Percentiles rank a stretch among this genome's conserved stretches.
phyloP scores from a whole-genome alignment of 2,888 invertebrate genomes.

The Ophion ellenae region DNA sequence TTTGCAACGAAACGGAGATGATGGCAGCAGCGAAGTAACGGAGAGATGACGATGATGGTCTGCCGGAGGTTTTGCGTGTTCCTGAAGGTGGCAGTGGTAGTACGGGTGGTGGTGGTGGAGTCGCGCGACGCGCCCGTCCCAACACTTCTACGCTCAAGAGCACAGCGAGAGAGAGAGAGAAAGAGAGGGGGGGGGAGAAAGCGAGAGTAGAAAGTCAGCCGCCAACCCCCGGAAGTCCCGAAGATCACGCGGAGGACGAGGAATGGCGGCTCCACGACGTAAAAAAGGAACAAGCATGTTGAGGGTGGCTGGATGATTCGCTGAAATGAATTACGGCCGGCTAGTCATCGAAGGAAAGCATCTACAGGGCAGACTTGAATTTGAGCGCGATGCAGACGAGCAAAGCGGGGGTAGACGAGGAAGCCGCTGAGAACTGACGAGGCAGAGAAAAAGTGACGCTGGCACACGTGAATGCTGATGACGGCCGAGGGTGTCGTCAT shows the following conservation, averaged over 20 bases:
- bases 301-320: conserved; percentile 44
- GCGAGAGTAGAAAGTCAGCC: conserved; percentile 49
- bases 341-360: neutral
- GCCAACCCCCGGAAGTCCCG: conserved; percentile 42
- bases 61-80: conserved; percentile 39
- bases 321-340: neutral
- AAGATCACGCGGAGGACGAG: conserved; percentile 42
- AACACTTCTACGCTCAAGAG: conserved; percentile 44
- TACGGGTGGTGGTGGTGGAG: conserved; percentile 43
- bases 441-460: neutral
- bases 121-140: conserved; percentile 44
- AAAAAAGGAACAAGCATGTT: conserved; percentile 22
- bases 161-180: conserved; percentile 14
- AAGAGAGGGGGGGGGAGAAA: conserved; percentile 22
- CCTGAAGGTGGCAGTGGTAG: conserved; percentile 49
- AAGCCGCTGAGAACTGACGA: neutral
- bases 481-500: neutral
- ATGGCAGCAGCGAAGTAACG: conserved; percentile 40
- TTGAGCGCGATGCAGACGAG: conserved; percentile 39
- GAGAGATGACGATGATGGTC: conserved; percentile 48
- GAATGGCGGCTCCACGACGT: conserved; percentile 42
- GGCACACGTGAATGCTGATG: neutral
- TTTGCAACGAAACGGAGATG: conserved; percentile 21
- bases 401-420: neutral
- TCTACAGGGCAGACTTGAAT: conserved; percentile 41